Percentiles rank a stretch among this genome's conserved stretches.
phyloP scores from a whole-genome alignment of 2,113 vertebrate genomes.

The Progne subis region DNA sequence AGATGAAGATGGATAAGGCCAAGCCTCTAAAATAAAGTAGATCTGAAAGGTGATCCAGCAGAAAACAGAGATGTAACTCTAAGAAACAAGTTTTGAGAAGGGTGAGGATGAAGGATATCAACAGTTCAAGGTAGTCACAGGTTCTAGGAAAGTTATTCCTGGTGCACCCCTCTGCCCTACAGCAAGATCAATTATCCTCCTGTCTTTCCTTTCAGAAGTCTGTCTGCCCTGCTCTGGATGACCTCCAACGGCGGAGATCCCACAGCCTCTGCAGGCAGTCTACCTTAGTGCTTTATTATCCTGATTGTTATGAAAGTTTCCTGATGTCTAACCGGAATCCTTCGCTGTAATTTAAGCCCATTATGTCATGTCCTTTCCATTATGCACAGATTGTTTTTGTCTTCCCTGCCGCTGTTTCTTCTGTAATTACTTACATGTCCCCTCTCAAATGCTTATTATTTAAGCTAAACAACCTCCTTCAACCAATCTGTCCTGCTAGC shows the following conservation, averaged over 20 bases:
- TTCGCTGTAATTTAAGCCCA: constrained; percentile 50
- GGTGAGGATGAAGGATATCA: not conserved
- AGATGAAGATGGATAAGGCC: constrained; percentile 50
- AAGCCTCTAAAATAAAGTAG: constrained; percentile 21
- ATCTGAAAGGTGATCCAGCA: not conserved
- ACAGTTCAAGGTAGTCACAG: not conserved
- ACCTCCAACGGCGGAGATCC: constrained; percentile 42
- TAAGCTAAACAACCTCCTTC: not conserved
- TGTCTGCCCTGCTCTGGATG: constrained; percentile 48
- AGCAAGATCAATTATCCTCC: constrained; percentile 20
- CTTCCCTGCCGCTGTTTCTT: constrained; percentile 24
- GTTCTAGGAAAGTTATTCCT: not conserved
- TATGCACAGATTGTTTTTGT: constrained; percentile 57
- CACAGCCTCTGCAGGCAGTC: constrained; percentile 49
- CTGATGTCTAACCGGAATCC: constrained; percentile 62
- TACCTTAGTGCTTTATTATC: constrained; percentile 58
- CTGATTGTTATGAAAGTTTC: constrained; percentile 65
- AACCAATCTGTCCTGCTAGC: not conserved
- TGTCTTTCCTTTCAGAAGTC: constrained; percentile 35
- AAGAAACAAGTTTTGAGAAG: not conserved
- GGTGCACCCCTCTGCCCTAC: not conserved
- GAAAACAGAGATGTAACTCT: not conserved
- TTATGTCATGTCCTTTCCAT: constrained; percentile 66
- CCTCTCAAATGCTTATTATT: not conserved
- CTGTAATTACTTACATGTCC: constrained; percentile 55